Conservation (phyloP, 64 coral and sea anemone genomes). For the Actinia tenebrosa region DNA sequence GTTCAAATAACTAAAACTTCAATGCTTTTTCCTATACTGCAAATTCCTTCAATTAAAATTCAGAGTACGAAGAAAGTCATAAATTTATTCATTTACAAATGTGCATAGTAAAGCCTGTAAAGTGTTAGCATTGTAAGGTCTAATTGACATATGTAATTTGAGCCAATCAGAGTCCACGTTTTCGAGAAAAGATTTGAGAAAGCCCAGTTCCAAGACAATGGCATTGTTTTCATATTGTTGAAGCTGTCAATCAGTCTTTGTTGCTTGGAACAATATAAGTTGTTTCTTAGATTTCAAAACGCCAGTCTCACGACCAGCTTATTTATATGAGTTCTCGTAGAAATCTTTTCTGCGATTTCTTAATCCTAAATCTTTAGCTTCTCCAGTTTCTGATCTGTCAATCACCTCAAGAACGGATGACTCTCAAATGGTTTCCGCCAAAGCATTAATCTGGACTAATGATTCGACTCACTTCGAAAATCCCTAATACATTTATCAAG, state of each 20-base stretch:
- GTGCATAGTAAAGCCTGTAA: background rate
- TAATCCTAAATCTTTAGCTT: background rate
- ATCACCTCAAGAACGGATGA: background rate
- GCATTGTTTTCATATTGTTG: background rate
- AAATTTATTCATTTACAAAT: background rate
- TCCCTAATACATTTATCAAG: background rate
- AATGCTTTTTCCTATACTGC: background rate
- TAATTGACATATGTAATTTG: conserved; percentile 9
- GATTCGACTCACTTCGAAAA: background rate
- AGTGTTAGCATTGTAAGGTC: background rate
- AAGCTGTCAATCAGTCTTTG: background rate
- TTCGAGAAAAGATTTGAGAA: background rate
- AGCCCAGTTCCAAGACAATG: background rate
- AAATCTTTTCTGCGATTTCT: background rate
- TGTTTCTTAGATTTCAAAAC: background rate
- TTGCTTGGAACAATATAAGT: background rate
- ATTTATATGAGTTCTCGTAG: background rate
- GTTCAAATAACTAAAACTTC: background rate
- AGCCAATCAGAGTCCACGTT: background rate
- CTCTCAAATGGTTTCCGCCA: background rate
- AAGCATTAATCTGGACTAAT: background rate
- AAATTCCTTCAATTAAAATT: background rate
- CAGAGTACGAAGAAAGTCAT: background rate
- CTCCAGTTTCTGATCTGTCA: background rate
- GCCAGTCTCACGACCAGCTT: background rate